phyloP scores from a whole-genome alignment of 1,140 invertebrate species.

The Popillia japonica region DNA sequence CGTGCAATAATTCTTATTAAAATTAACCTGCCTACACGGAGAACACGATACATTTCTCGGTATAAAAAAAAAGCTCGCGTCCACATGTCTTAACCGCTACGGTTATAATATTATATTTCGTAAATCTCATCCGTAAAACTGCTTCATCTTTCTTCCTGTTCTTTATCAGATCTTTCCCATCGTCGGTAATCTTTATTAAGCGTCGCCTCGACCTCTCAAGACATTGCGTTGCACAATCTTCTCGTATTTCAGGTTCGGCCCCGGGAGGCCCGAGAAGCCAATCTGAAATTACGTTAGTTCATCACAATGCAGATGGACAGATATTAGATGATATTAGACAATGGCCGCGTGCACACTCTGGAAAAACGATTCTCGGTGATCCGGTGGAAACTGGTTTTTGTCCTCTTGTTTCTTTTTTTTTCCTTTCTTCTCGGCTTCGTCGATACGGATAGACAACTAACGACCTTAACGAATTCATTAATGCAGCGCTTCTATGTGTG shows the following conservation, averaged over 20 bases:
- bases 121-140: constrained; percentile 5
- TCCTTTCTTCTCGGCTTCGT: too few species aligned
- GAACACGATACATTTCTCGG: not conserved
- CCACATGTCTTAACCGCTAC: not conserved
- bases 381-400: not conserved
- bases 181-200: not conserved
- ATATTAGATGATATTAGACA: constrained; percentile 19
- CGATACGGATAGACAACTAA: constrained; percentile 3
- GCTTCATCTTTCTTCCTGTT: constrained; percentile 18
- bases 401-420: too few species aligned
- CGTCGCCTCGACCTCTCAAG: not conserved
- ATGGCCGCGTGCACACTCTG: not conserved
- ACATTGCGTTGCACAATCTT: not conserved
- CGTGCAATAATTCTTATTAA: constrained; percentile 19
- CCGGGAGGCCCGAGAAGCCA: not conserved
- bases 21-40: not conserved
- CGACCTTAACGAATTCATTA: constrained; percentile 14
- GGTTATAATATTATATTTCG: not conserved
- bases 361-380: not conserved
- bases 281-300: constrained; percentile 5
- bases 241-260: constrained; percentile 10
- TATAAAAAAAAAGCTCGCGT: too few species aligned
- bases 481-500: not conserved
- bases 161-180: not conserved
- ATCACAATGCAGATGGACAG: constrained; percentile 5